Evolutionary conservation across 2,888 invertebrate species (phyloP).

Genomic region (Notodonta dromedarius): DNA sequence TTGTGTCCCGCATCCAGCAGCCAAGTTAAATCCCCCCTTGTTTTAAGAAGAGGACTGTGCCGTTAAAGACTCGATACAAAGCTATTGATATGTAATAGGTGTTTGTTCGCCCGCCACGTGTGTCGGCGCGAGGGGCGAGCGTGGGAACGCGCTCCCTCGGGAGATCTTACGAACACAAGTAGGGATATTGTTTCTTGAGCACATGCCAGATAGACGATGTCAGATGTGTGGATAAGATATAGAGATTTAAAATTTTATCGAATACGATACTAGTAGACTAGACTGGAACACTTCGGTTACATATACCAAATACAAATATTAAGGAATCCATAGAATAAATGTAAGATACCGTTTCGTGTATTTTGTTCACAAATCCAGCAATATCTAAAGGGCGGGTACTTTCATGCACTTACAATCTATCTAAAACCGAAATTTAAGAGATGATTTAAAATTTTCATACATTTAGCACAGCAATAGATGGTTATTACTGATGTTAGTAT

Average conservation of each 20-base stretch:
- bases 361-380: no score
- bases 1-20: not conserved
- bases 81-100: slow-evolving; percentile 4
- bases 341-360: no score
- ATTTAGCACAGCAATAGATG: no score
- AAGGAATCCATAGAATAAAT: no score
- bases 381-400: no score
- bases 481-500: no score
- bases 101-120: slow-evolving; percentile 62
- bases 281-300: no score
- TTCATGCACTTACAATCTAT: no score
- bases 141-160: slow-evolving; percentile 75
- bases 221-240: slow-evolving; percentile 56
- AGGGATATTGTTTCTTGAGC: slow-evolving; percentile 81
- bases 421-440: no score
- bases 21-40: not conserved
- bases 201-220: slow-evolving; percentile 66
- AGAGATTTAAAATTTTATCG: not conserved
- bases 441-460: no score
- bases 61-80: slow-evolving; percentile 2
- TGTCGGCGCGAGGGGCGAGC: slow-evolving; percentile 48
- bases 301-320: no score
- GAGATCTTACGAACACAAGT: slow-evolving; percentile 55
- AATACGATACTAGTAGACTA: no score
- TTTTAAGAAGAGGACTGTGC: not conserved